Evolutionary conservation across 2,888 invertebrate genomes (phyloP).

Genomic region (Thelaira solivaga): DNA sequence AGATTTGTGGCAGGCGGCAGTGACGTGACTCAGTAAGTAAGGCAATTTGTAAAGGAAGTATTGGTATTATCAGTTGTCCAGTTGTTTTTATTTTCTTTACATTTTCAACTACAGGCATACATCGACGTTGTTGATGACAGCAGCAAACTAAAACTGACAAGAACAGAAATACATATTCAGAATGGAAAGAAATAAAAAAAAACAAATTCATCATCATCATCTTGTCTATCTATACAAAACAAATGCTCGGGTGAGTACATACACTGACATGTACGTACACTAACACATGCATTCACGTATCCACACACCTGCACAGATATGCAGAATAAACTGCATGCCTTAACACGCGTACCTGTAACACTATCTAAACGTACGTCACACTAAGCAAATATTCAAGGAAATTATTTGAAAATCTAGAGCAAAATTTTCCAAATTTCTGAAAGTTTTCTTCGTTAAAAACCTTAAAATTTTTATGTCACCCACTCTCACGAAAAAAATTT

Average conservation of each 20-base stretch:
- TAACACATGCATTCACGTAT: too few relatives aligned
- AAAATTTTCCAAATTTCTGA: too few relatives aligned
- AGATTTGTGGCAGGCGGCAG: background rate
- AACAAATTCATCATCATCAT: conserved; percentile 30
- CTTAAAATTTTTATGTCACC: too few relatives aligned
- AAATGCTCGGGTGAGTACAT: background rate
- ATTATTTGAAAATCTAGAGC: too few relatives aligned
- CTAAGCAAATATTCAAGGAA: too few relatives aligned
- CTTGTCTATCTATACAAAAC: conserved; percentile 28
- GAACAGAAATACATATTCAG: background rate
- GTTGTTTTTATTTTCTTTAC: background rate
- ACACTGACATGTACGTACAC: too few relatives aligned
- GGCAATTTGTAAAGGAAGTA: background rate
- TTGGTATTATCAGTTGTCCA: conserved; percentile 24
- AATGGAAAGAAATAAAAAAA: background rate
- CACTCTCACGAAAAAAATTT: too few relatives aligned
- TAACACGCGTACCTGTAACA: too few relatives aligned
- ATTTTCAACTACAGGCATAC: background rate
- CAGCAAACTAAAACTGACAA: background rate
- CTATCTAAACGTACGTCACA: too few relatives aligned
- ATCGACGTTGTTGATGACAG: background rate
- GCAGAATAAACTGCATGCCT: too few relatives aligned
- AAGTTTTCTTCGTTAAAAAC: too few relatives aligned
- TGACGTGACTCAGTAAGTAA: background rate
- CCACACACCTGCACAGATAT: too few relatives aligned